Conservation (phyloP, 2,797 vertebrate species). For the Chaenodraco wilsoni region DNA sequence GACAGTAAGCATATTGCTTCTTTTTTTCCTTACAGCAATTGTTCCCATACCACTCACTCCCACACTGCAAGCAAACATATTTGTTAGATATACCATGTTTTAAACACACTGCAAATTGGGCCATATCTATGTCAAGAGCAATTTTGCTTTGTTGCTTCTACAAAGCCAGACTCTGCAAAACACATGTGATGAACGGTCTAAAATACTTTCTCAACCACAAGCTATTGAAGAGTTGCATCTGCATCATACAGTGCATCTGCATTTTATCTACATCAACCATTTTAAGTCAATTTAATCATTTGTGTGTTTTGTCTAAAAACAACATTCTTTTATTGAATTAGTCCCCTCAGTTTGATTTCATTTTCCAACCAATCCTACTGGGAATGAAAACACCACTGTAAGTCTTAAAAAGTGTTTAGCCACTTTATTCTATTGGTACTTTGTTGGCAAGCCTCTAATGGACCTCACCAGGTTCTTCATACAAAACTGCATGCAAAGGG, state of each 20-base stretch:
- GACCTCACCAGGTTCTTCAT: neutral
- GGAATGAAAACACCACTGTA: neutral
- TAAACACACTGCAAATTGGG: conserved; percentile 48
- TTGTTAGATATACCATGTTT: conserved; percentile 56
- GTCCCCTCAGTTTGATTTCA: neutral
- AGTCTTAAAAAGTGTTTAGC: neutral
- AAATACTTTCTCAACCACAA: conserved; percentile 24
- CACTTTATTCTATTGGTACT: neutral
- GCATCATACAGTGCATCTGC: conserved; percentile 12
- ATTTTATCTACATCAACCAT: conserved; percentile 2
- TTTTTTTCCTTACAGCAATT: conserved; percentile 26
- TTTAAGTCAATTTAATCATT: conserved; percentile 20
- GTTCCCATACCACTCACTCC: conserved; percentile 52
- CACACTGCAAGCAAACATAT: conserved; percentile 37
- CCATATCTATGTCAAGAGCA: conserved; percentile 60
- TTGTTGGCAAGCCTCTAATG: neutral
- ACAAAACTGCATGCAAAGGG: neutral
- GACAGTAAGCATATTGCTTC: conserved; percentile 39
- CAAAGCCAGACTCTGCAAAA: conserved; percentile 62
- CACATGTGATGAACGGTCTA: conserved; percentile 56
- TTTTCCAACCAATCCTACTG: neutral
- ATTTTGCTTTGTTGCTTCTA: conserved; percentile 54
- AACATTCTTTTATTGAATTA: conserved; percentile 3
- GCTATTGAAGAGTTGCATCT: conserved; percentile 4
- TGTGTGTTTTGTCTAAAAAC: conserved; percentile 5